A percentile compares a stretch with the other conserved stretches of the same genome.
Conservation (phyloP, 37 sponge, comb jelly and placozoan genomes). For the Trichoplax adhaerens region DNA sequence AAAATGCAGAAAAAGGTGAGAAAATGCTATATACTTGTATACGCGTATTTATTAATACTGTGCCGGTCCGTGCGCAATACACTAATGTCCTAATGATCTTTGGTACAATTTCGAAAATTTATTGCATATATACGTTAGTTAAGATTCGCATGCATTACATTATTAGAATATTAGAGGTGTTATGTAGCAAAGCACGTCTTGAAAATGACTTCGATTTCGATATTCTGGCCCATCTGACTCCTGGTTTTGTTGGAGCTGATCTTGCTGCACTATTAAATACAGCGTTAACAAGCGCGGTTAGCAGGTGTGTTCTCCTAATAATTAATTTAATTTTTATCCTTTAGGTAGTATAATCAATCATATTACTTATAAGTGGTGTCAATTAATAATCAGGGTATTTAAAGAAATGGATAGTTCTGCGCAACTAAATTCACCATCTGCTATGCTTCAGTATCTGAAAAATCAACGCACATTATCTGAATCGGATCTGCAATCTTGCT, state of each 20-base stretch:
- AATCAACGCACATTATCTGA: too few species aligned
- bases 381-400: too few species aligned
- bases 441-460: too few species aligned
- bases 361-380: too few species aligned
- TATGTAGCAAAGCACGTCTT: conserved; percentile 43
- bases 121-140: not conserved
- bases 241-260: conserved; percentile 87
- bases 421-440: too few species aligned
- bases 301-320: not conserved
- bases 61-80: not conserved
- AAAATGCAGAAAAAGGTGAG: not conserved
- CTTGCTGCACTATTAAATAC: conserved; percentile 40
- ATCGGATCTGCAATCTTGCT: too few species aligned
- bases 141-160: not conserved
- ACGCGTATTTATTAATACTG: conserved; percentile 1
- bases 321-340: not conserved
- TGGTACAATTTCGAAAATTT: not conserved
- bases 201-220: conserved; percentile 37
- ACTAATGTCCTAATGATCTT: not conserved
- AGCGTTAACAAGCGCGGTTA: not conserved
- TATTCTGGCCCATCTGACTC: conserved; percentile 48
- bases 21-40: not conserved
- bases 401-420: too few species aligned
- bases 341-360: not conserved
- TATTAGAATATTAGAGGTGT: conserved; percentile 56